Conservation (phyloP, 2,113 vertebrate species). For the Ictidomys tridecemlineatus region DNA sequence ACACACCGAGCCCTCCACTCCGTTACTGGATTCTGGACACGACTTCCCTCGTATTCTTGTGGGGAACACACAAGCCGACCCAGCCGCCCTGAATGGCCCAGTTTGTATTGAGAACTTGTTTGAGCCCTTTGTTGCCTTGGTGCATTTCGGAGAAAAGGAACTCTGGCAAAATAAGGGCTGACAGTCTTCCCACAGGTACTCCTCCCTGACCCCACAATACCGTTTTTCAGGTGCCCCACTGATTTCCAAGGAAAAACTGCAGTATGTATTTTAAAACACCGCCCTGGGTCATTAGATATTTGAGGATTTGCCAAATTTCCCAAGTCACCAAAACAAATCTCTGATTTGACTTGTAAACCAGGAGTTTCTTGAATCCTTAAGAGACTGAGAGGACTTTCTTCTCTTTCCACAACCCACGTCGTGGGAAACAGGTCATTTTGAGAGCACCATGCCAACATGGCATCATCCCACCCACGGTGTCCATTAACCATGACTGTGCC, state of each 20-base stretch:
- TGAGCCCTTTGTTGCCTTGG: not conserved
- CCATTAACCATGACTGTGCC: not conserved
- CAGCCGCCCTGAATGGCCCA: not conserved
- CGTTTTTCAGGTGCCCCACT: not conserved
- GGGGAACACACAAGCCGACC: too few relatives aligned
- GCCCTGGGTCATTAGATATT: not conserved
- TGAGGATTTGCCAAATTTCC: slow-evolving; percentile 32
- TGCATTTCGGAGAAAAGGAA: not conserved
- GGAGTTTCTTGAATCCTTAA: not conserved
- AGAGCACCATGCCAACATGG: not conserved
- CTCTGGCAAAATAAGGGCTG: not conserved
- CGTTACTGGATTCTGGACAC: not conserved
- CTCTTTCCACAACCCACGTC: not conserved
- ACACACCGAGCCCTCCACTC: not conserved
- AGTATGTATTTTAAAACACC: not conserved
- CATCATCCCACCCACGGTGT: rapidly evolving
- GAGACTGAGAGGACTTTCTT: not conserved
- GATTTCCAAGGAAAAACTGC: not conserved
- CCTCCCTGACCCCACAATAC: not conserved
- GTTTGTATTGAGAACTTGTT: not conserved
- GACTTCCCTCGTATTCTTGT: not conserved
- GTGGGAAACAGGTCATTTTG: not conserved
- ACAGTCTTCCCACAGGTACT: rapidly evolving
- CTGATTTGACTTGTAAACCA: not conserved
- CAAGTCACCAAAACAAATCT: not conserved